Evolutionary conservation across 2,888 invertebrate species (phyloP), one percentile per base, ranked within the genome.

Genomic region (Andricus curvator): DNA sequence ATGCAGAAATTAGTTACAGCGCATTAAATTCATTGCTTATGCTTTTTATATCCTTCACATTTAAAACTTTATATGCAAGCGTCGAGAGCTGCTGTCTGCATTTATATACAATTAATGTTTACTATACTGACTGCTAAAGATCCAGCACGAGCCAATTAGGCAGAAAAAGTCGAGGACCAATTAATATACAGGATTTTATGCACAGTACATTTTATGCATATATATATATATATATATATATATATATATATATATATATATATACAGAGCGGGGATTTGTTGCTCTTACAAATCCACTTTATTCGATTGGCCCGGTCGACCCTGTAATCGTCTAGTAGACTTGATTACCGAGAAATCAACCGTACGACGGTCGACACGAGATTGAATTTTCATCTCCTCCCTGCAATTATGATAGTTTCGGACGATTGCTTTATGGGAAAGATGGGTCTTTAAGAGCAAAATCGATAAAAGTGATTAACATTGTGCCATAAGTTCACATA

Each of bases 301-400:
- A 56, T 48, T n/a, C 74, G 51, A 74, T 56, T 56, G 74, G 74
- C 74, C 48, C 51, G 51, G 29, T 70, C 48, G 51, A 70, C 22
- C 70, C 51, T 56, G 74, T 56, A 74, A 74, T 74, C 29, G 51
- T 29, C 29, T 29, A 70, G 70, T 70, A 70, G 56, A 74, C 74
- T 74, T 74, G 29, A 74, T 74, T 74, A 74, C 33, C 20, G 33
- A 56, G 33, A 74, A 74, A 74, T 74, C 74, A 56, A 56, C n/a
- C 56, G 74, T 56, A 74, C 70, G 51, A 33, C 29, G 51, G 33
- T 56, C 56, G 74, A 74, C 74, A 56, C 74, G 74, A 56, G 56
- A 74, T 74, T 74, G 56, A 74, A 74, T 74, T 74, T 74, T 74
- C 70, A 70, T 70, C 70, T 70, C 51, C 74, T 74, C 74, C 74